Conservation (phyloP, 2,113 vertebrate species). For the Gasterosteus nipponicus region DNA sequence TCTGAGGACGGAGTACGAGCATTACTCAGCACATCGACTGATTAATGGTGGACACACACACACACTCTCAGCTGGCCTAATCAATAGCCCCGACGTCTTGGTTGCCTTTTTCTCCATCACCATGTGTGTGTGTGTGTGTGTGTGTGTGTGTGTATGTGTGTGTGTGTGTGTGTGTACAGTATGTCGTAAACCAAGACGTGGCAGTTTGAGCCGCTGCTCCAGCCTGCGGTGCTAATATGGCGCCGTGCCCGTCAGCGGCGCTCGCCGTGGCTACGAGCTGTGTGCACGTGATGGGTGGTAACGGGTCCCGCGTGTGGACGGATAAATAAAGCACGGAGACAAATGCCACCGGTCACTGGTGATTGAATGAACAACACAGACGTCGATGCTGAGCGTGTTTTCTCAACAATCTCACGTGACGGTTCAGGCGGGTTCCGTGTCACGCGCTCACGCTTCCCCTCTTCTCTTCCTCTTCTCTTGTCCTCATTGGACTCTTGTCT, state of each 20-base stretch:
- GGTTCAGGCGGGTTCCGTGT: conserved; percentile 20
- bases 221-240: conserved; percentile 19
- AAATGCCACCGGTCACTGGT: conserved; percentile 58
- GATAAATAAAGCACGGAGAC: conserved; percentile 58
- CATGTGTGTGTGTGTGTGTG: conserved; percentile 19
- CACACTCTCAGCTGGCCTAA: conserved; percentile 38
- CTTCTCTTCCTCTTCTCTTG: background rate
- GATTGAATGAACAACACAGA: conserved; percentile 71
- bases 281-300: conserved; percentile 39
- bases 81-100: conserved; percentile 58
- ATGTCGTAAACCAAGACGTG: conserved; percentile 26
- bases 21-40: no score
- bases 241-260: conserved; percentile 19
- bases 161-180: conserved; percentile 17
- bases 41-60: no score
- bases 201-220: conserved; percentile 47
- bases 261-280: conserved; percentile 22
- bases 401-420: conserved; percentile 56
- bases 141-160: conserved; percentile 19
- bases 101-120: conserved; percentile 42
- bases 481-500: background rate
- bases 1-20: conserved; percentile 39
- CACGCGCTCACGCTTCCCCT: background rate
- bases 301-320: conserved; percentile 25
- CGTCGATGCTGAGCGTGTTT: conserved; percentile 53